phyloP scores from a whole-genome alignment of 2,888 invertebrate species.

The Brenthis ino region DNA sequence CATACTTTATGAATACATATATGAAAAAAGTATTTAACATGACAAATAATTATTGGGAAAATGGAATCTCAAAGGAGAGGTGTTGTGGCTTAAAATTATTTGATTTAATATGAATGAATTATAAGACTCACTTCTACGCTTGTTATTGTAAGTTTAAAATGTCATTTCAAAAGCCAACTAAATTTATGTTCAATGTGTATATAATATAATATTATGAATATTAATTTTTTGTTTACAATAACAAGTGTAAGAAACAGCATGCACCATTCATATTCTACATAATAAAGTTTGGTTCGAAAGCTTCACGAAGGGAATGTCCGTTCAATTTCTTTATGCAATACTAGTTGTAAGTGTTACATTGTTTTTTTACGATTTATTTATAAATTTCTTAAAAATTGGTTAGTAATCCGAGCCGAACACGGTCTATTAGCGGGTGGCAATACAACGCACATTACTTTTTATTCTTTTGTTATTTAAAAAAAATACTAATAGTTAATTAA shows the following conservation, averaged over 20 bases:
- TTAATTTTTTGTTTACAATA: slow-evolving; percentile 39
- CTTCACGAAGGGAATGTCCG: slow-evolving; percentile 50
- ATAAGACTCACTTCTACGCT: slow-evolving; percentile 30
- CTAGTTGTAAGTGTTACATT: slow-evolving; percentile 81
- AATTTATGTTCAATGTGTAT: slow-evolving; percentile 7
- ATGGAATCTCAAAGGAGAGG: slow-evolving; percentile 47
- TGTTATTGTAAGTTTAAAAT: slow-evolving; percentile 32
- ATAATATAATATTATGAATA: slow-evolving; percentile 3
- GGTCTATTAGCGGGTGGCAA: slow-evolving; percentile 45
- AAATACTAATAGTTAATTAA: slow-evolving; percentile 26
- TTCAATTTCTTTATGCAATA: slow-evolving; percentile 81
- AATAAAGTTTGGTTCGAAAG: slow-evolving; percentile 27
- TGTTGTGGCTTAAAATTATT: slow-evolving; percentile 11
- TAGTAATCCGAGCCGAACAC: slow-evolving; percentile 56
- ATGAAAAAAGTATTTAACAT: slow-evolving; percentile 39
- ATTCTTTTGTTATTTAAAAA: slow-evolving; percentile 1
- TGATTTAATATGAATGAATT: slow-evolving; percentile 19
- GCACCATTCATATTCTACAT: slow-evolving; percentile 29
- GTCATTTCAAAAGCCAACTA: slow-evolving; percentile 4
- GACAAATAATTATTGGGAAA: slow-evolving; percentile 39
- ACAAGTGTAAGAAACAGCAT: slow-evolving; percentile 37
- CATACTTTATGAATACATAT: slow-evolving; percentile 25
- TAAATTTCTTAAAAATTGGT: slow-evolving; percentile 61
- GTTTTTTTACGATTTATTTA: slow-evolving; percentile 79
- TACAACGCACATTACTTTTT: slow-evolving; percentile 10